Evolutionary conservation across 2,797 vertebrate genomes (phyloP), one percentile per base, ranked within the genome.

Genomic region (Crypturellus tataupa): DNA sequence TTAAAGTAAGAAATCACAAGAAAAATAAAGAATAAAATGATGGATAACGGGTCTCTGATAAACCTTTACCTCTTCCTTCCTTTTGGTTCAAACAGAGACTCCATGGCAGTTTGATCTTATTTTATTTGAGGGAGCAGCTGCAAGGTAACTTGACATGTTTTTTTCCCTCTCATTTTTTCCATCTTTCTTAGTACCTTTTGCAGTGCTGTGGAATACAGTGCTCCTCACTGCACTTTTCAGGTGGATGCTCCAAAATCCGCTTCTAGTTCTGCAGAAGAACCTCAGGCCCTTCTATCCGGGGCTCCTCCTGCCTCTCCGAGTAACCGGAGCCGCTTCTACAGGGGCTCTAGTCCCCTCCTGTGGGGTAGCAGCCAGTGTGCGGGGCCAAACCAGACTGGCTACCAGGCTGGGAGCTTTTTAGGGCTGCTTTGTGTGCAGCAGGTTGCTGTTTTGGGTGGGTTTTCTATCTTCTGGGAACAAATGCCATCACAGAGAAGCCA

Each of bases 1-100:
- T 94, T 93, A 85, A 93, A 94, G 84, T 85, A 82, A 84, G 70
- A 86, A 27, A 77, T 90, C 21, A 23, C 9, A 39, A 67, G 76
- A 83, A 93, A 84, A 85, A 70, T 49, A 64, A 64, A 68, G 31
- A 78, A 72, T 18, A 29, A 92, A 87, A 92, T 47, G 44, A 47
- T 73, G 80, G 60, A 33, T 87, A 89, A 62, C 78, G 58, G 71
- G 24, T 85, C 67, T 88, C 73, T 95, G 75, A 51, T 51, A 81
- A 44, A 82, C 37, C 49, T 75, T 71, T 82, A 76, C 60, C 80
- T 10, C 82, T 85, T 58, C 40, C 23, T 73, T 25, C 47, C 70
- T 79, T 92, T 70, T 72, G 59, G 33, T 47, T 93, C 56, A 73
- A 35, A 76, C 10, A 72, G n/a, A 13, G 42, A 59, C 63, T 84